Evolutionary conservation across 2,113 vertebrate species (phyloP).

Genomic region (Dunckerocampus dactyliophorus): DNA sequence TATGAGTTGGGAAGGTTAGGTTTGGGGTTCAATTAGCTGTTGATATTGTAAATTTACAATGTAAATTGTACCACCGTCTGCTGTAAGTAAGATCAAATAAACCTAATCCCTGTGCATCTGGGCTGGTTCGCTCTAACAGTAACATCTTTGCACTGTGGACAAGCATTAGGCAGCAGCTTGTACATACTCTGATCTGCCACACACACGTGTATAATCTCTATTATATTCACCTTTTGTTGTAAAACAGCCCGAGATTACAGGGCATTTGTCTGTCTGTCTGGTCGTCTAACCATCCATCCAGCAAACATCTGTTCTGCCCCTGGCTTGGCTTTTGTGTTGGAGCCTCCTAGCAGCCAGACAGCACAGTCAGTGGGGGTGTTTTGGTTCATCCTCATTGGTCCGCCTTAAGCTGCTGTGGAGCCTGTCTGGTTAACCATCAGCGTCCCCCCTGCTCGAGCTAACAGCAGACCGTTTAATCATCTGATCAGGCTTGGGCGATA

Average conservation of each 20-base stretch:
- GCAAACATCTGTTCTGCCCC: conserved; percentile 30
- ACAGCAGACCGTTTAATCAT: conserved; percentile 20
- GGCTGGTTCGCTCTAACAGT: neutral
- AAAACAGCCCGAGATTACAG: conserved; percentile 23
- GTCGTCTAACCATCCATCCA: conserved; percentile 5
- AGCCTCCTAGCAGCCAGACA: conserved; percentile 16
- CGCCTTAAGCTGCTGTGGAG: conserved; percentile 20
- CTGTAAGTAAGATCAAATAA: too few species aligned
- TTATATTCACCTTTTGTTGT: conserved; percentile 20
- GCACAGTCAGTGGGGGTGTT: conserved; percentile 16
- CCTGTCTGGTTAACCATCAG: conserved; percentile 19
- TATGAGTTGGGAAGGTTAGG: too few species aligned
- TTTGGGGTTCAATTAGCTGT: too few species aligned
- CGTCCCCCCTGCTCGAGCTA: neutral
- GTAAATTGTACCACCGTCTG: too few species aligned
- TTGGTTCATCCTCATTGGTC: conserved; percentile 18
- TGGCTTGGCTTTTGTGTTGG: conserved; percentile 18
- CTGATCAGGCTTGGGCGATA: conserved; percentile 1
- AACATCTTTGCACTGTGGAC: neutral
- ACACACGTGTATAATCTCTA: conserved; percentile 1
- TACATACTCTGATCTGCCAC: neutral
- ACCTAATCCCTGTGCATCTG: too few species aligned
- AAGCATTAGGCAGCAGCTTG: neutral
- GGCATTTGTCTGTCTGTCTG: conserved; percentile 22
- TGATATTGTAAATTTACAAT: too few species aligned